phyloP scores from a whole-genome alignment of 2,888 invertebrate species.

The Stenoptilia bipunctidactyla region DNA sequence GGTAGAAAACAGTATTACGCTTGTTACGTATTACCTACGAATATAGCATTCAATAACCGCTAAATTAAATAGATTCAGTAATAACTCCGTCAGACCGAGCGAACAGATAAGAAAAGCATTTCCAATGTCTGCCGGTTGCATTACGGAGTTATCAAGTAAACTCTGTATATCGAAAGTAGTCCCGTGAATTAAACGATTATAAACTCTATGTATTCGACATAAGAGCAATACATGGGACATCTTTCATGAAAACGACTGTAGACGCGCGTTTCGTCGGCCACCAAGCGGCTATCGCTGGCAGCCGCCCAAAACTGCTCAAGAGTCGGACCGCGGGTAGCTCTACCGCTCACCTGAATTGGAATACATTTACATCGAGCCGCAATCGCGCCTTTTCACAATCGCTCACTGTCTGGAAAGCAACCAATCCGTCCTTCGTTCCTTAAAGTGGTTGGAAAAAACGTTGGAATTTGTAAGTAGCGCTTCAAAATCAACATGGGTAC shows the following conservation, averaged over 20 bases:
- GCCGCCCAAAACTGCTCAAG: constrained; percentile 56
- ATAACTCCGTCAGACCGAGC: too few species aligned
- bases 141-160: constrained; percentile 33
- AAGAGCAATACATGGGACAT: too few species aligned
- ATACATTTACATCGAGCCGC: constrained; percentile 31
- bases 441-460: too few species aligned
- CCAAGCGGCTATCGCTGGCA: constrained; percentile 50
- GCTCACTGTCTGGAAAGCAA: not conserved
- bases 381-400: constrained; percentile 9
- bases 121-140: constrained; percentile 33
- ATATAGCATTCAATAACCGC: too few species aligned
- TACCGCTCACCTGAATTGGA: constrained; percentile 60
- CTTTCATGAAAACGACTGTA: constrained; percentile 18
- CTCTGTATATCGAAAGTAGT: too few species aligned
- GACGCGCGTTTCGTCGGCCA: constrained; percentile 24
- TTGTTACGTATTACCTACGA: too few species aligned
- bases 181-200: too few species aligned
- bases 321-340: constrained; percentile 52
- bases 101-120: constrained; percentile 27
- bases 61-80: too few species aligned
- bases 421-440: not conserved
- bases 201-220: too few species aligned
- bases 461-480: too few species aligned
- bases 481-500: too few species aligned
- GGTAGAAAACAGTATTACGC: too few species aligned